Base-by-base conservation (phyloP, 2,888 invertebrate genomes). In the Phragmatobia fuliginosa region DNA sequence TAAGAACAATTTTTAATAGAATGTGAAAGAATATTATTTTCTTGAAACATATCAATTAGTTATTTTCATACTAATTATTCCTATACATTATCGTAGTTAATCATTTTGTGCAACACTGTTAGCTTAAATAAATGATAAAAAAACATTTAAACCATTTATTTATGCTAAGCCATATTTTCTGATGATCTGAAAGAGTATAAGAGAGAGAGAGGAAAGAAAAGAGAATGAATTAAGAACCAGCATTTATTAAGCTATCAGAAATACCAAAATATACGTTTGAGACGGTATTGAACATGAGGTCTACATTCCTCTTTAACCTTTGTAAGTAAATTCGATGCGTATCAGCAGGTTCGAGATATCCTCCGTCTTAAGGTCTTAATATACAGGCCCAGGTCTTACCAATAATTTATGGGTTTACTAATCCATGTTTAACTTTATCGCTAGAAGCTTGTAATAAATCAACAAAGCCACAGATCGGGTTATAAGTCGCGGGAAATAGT, bases 391-490 rank as follows among this genome's bases (percentile, higher is more conserved):
- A 70, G 72, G 66, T 71, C 71, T 75, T 25, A 58, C 62, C 59
- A 33, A 31, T 77, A 81, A 80, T 79, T 71, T 81, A 80, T 81
- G 71, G 72, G 56, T 70, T 75, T 68, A 61, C 58, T 77, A 74
- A 77, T 72, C 69, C 67, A 31, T 71, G 59, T 74, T 80, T 74
- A 66, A 62, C 61, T 77, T 71, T 74, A 79, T 70, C 66, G 64
- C 58, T 64, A 68, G 66, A 67, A 72, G 66, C 69, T 73, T 61
- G 28, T 70, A 68, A 74, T 80, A 80, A 80, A 79, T 80, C 72
- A 74, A 74, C 72, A 71, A 66, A 62, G 33, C 41, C 66, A 64
- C 70, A 71, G 25, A 66, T 11, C 33, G 14, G 6, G 16, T 63
- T 31, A 8, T 63, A 45, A 49, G 65, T 25, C 65, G 28, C n/a